These are phyloP conservation scores for Lacerta agilis DNA, from an alignment of 2,797 vertebrate genomes.

Conservation along the genomic window DNA sequence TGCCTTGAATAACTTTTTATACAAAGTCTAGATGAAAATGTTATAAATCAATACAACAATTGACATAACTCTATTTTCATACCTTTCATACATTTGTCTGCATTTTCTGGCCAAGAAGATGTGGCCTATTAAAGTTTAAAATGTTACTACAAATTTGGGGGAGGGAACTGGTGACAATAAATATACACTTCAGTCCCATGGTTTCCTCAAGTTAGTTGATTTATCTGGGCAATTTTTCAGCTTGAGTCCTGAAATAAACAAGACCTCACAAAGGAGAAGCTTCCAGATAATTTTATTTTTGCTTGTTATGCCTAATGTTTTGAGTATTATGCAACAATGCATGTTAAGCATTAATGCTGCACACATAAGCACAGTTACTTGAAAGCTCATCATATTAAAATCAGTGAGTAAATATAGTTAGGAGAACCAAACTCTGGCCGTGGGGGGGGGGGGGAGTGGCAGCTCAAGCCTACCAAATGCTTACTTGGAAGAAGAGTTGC, in stretches of 20 bases:
- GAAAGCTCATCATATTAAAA: not conserved
- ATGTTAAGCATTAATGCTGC: not conserved
- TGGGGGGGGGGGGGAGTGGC: too few species aligned
- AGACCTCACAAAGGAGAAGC: not conserved
- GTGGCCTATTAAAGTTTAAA: not conserved
- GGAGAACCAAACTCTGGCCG: too few species aligned
- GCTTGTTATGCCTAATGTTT: not conserved
- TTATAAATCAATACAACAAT: not conserved
- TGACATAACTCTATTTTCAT: not conserved
- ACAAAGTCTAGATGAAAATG: not conserved
- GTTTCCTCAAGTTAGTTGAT: not conserved
- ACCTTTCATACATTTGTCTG: not conserved
- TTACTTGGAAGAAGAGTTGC: not conserved
- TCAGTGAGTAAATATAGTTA: not conserved
- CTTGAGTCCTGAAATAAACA: not conserved
- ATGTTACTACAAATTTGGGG: not conserved
- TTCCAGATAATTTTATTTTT: not conserved
- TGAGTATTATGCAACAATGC: not conserved
- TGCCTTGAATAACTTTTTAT: not conserved
- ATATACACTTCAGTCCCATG: not conserved
- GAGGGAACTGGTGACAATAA: conserved; percentile 16
- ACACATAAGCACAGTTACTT: not conserved
- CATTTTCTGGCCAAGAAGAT: conserved; percentile 27
- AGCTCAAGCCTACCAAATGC: not conserved
- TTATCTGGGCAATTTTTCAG: not conserved